Conservation (phyloP, 2,113 vertebrate species). For the Climacteris rufus region DNA sequence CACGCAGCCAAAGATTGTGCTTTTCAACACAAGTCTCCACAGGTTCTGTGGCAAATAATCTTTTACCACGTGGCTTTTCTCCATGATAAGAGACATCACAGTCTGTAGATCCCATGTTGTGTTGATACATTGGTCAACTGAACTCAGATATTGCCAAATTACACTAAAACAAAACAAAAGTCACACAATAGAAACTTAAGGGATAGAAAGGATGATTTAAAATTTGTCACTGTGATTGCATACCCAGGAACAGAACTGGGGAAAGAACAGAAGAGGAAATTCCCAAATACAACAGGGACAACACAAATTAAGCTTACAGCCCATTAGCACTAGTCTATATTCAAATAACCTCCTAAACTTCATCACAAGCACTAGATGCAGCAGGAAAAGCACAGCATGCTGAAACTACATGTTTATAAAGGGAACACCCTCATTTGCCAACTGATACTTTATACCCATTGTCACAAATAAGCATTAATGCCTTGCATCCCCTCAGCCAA, state of each 20-base stretch:
- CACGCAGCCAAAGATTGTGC: not conserved
- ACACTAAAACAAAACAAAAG: not conserved
- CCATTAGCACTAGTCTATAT: not conserved
- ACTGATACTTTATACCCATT: not conserved
- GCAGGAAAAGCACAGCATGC: not conserved
- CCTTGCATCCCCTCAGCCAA: not conserved
- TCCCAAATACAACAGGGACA: not conserved
- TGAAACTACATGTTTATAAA: not conserved
- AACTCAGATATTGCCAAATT: not conserved
- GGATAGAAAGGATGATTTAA: not conserved
- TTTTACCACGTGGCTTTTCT: not conserved
- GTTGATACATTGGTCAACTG: not conserved
- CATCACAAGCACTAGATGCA: not conserved
- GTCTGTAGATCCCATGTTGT: not conserved
- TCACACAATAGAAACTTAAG: not conserved
- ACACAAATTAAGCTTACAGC: not conserved
- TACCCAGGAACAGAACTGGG: not conserved
- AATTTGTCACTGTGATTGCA: not conserved
- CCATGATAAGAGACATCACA: not conserved
- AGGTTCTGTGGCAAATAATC: not conserved
- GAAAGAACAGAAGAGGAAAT: not conserved
- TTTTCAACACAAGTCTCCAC: not conserved
- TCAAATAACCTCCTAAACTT: not conserved
- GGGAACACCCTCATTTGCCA: not conserved
- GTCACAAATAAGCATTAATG: not conserved